These are phyloP conservation scores for Xenopus laevis DNA, from an alignment of 2,113 vertebrate genomes.

Conservation along the genomic window DNA sequence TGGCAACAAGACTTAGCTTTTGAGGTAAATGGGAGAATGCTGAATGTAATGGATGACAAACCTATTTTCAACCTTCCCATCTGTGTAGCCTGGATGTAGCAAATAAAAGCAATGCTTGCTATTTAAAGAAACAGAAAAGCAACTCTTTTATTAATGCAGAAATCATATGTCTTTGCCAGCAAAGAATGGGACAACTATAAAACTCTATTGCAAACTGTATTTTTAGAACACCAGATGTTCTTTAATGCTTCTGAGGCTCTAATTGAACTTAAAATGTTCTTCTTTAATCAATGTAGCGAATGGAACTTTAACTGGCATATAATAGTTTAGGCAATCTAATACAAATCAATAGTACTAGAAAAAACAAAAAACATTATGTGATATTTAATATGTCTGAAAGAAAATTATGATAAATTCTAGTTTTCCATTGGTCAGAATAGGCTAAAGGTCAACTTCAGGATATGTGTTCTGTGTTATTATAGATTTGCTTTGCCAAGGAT, in stretches of 20 bases:
- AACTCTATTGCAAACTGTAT: conserved; percentile 58
- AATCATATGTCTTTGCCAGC: not conserved
- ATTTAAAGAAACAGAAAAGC: not conserved
- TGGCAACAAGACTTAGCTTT: not conserved
- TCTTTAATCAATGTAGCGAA: conserved; percentile 45
- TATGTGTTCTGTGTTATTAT: too few relatives aligned
- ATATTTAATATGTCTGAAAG: conserved; percentile 68
- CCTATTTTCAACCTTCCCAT: not conserved
- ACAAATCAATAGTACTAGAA: conserved; percentile 73
- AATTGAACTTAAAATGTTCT: conserved; percentile 43
- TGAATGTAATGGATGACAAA: conserved; percentile 1
- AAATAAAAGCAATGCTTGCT: not conserved
- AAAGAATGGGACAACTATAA: conserved; percentile 2
- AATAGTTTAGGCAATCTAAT: conserved; percentile 75
- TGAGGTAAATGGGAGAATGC: not conserved
- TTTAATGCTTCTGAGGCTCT: conserved; percentile 50
- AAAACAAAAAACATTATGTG: conserved; percentile 72
- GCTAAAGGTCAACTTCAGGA: not conserved
- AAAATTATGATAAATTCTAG: too few relatives aligned
- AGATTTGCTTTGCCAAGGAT: too few relatives aligned
- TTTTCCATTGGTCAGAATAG: not conserved
- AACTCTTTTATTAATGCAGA: not conserved
- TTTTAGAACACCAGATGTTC: conserved; percentile 65
- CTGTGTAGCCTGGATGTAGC: not conserved
- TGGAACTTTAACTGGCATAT: conserved; percentile 71